Evolutionary conservation across 2,888 invertebrate genomes (phyloP).

Genomic region (Pasiphila rectangulata): DNA sequence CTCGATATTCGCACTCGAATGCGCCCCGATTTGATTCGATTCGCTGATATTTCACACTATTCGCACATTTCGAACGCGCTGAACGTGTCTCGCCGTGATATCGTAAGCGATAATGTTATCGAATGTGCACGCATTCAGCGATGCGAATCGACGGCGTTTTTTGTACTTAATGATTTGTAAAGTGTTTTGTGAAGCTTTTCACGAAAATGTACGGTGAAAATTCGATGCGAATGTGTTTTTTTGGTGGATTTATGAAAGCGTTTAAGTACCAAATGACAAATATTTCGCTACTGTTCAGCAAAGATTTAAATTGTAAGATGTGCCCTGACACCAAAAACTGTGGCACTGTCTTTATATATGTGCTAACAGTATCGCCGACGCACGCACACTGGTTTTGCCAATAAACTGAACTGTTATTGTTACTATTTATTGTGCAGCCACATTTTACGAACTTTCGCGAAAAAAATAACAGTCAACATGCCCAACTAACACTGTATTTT

Average conservation of each 20-base stretch:
- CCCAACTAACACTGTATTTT: too few relatives aligned
- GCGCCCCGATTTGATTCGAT: constrained; percentile 38
- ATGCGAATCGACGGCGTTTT: constrained; percentile 24
- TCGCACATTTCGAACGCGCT: constrained; percentile 14
- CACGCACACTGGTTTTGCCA: too few relatives aligned
- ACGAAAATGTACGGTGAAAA: constrained; percentile 8
- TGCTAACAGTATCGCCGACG: too few relatives aligned
- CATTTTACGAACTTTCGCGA: too few relatives aligned
- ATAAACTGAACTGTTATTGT: too few relatives aligned
- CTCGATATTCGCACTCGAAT: constrained; percentile 35
- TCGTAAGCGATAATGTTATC: constrained; percentile 20
- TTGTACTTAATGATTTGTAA: constrained; percentile 18
- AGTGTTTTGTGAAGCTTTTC: constrained; percentile 8
- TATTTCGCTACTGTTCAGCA: too few relatives aligned
- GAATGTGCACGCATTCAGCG: constrained; percentile 9
- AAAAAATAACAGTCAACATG: too few relatives aligned
- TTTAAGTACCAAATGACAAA: too few relatives aligned
- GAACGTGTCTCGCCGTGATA: constrained; percentile 7
- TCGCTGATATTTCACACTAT: constrained; percentile 45
- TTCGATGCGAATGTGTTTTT: not conserved
- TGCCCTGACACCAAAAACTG: too few relatives aligned
- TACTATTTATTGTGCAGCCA: too few relatives aligned
- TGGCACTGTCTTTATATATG: too few relatives aligned
- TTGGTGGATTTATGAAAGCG: not conserved
- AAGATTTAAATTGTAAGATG: too few relatives aligned